Evolutionary conservation across 2,113 vertebrate genomes (phyloP).

Genomic region (Budorcas taxicolor): DNA sequence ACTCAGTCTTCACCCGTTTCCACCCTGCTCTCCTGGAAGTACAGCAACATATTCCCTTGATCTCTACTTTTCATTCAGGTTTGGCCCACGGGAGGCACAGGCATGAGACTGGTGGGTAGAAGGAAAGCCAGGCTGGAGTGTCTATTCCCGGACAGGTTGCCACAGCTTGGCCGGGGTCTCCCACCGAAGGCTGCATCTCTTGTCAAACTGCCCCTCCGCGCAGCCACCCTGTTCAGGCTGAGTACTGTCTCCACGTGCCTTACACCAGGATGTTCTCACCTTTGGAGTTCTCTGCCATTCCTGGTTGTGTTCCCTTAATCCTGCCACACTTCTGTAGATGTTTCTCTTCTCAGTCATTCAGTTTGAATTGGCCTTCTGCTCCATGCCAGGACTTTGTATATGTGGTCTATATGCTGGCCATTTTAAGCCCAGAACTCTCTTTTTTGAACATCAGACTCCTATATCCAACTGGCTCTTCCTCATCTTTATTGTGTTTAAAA

Average conservation of each 20-base stretch:
- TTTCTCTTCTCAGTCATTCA: neutral
- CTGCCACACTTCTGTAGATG: neutral
- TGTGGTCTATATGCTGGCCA: neutral
- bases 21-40: neutral
- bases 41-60: neutral
- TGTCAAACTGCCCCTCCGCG: accelerated
- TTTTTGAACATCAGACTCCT: neutral
- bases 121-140: neutral
- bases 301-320: neutral
- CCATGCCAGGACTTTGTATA: neutral
- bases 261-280: neutral
- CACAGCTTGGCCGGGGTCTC: neutral
- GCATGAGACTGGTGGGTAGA: neutral
- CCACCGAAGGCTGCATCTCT: neutral
- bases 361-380: neutral
- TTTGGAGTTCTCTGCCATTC: neutral
- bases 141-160: neutral
- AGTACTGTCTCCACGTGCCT: neutral
- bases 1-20: neutral
- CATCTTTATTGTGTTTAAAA: neutral
- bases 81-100: neutral
- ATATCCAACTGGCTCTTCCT: neutral
- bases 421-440: neutral
- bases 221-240: neutral
- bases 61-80: neutral